Evolutionary conservation across 2,113 vertebrate genomes (phyloP).

Genomic region (Brachirus orientalis): DNA sequence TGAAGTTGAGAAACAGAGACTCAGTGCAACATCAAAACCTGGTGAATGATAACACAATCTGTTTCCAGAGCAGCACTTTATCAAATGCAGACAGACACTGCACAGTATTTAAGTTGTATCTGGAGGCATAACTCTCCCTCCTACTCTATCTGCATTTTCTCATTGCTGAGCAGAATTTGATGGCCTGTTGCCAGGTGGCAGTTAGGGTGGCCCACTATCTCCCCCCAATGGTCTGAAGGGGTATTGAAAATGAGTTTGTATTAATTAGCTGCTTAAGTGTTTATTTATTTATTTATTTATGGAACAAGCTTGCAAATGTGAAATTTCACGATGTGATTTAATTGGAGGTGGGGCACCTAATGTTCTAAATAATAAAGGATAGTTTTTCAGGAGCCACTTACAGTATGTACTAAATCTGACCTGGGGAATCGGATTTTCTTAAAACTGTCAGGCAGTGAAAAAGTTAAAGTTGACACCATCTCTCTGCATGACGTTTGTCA

Average conservation of each 20-base stretch:
- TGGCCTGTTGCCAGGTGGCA: constrained; percentile 40
- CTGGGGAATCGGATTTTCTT: too few species aligned
- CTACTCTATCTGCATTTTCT: constrained; percentile 36
- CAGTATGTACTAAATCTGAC: too few species aligned
- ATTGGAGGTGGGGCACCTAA: too few species aligned
- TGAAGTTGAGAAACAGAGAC: constrained; percentile 9
- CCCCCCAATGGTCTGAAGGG: constrained; percentile 55
- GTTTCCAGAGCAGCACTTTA: constrained; percentile 38
- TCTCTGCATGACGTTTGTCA: too few species aligned
- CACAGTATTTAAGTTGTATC: constrained; percentile 53
- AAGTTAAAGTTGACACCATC: too few species aligned
- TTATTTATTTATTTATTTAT: too few species aligned
- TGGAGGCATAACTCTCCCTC: constrained; percentile 38
- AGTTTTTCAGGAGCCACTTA: too few species aligned
- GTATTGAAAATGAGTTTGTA: constrained; percentile 18
- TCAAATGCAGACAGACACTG: constrained; percentile 50
- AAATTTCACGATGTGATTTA: too few species aligned
- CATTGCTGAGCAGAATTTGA: constrained; percentile 37
- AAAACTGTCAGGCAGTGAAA: too few species aligned
- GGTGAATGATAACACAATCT: constrained; percentile 42
- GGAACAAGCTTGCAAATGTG: too few species aligned
- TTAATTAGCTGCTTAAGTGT: neutral
- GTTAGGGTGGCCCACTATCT: constrained; percentile 37
- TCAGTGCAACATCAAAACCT: constrained; percentile 40
- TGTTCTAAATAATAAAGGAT: too few species aligned